Evolutionary conservation across 2,888 invertebrate species (phyloP).

Genomic region (Idaea straminata): DNA sequence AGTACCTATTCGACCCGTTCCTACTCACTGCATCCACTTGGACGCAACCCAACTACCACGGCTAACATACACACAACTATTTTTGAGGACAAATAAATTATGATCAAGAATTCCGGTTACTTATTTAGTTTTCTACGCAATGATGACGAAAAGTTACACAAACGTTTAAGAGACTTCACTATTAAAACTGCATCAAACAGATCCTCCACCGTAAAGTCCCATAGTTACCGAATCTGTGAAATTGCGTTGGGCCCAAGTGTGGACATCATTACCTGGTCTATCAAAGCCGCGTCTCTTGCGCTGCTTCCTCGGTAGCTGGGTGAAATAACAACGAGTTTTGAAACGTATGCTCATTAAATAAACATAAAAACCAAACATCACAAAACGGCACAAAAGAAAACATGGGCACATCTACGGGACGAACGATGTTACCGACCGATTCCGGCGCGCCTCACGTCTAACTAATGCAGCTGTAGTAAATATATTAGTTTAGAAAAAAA

Average conservation of each 20-base stretch:
- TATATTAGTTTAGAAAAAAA: slow-evolving; percentile 66
- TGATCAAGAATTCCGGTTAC: slow-evolving; percentile 27
- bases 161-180: slow-evolving; percentile 22
- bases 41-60: slow-evolving; percentile 70
- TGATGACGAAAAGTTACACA: slow-evolving; percentile 11
- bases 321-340: slow-evolving; percentile 80
- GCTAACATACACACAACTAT: slow-evolving; percentile 27
- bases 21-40: slow-evolving; percentile 68
- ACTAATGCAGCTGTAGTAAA: slow-evolving; percentile 56
- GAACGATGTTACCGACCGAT: slow-evolving; percentile 20
- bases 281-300: slow-evolving; percentile 81
- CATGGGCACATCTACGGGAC: slow-evolving; percentile 51
- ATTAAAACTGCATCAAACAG: slow-evolving; percentile 21
- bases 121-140: slow-evolving; percentile 10
- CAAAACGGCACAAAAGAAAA: slow-evolving; percentile 76
- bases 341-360: slow-evolving; percentile 73
- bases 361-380: slow-evolving; percentile 76
- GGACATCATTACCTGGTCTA: slow-evolving; percentile 77
- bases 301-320: slow-evolving; percentile 81
- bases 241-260: slow-evolving; percentile 70
- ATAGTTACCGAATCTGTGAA: slow-evolving; percentile 36
- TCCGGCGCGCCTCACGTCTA: slow-evolving; percentile 43
- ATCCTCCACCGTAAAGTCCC: slow-evolving; percentile 45
- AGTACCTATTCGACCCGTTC: slow-evolving; percentile 56
- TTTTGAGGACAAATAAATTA: slow-evolving; percentile 32